A percentile compares a stretch with the other conserved stretches of the same genome.
Evolutionary conservation across 2,888 invertebrate species (phyloP).

Genomic region (Ophion obscuratus): DNA sequence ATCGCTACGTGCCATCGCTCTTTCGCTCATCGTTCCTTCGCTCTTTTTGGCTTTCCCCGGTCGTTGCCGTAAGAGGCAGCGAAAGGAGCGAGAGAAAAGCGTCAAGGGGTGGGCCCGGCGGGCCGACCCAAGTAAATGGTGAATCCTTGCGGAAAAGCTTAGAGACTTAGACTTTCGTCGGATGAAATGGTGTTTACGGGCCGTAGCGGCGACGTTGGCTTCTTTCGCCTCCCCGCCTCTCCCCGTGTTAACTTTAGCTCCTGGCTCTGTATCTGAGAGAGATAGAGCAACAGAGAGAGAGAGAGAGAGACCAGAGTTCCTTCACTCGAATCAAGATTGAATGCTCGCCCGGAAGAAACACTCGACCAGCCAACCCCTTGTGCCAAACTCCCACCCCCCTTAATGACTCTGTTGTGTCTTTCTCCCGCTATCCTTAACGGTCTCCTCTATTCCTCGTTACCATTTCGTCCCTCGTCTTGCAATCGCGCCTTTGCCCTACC

Average conservation of each 20-base stretch:
- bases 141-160: conserved; percentile 82
- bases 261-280: conserved; percentile 25
- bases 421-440: background rate
- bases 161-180: conserved; percentile 78
- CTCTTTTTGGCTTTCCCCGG: conserved; percentile 28
- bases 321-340: conserved; percentile 64
- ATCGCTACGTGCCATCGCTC: conserved; percentile 17
- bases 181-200: conserved; percentile 79
- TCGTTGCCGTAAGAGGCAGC: conserved; percentile 45
- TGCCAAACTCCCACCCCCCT: conserved; percentile 27
- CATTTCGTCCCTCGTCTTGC: background rate
- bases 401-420: conserved; percentile 65
- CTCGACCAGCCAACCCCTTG: conserved; percentile 42
- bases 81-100: conserved; percentile 56
- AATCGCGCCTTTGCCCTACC: background rate
- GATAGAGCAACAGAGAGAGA: background rate
- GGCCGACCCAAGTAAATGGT: conserved; percentile 71
- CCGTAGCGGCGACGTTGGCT: conserved; percentile 63
- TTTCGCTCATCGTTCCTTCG: conserved; percentile 38
- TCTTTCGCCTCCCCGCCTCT: conserved; percentile 55
- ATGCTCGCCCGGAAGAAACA: conserved; percentile 44
- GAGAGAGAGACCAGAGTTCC: conserved; percentile 40
- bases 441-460: background rate
- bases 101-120: conserved; percentile 66
- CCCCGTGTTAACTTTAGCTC: conserved; percentile 21